Base-by-base conservation (phyloP, 2,797 vertebrate species). In the Muscicapa comitata region DNA sequence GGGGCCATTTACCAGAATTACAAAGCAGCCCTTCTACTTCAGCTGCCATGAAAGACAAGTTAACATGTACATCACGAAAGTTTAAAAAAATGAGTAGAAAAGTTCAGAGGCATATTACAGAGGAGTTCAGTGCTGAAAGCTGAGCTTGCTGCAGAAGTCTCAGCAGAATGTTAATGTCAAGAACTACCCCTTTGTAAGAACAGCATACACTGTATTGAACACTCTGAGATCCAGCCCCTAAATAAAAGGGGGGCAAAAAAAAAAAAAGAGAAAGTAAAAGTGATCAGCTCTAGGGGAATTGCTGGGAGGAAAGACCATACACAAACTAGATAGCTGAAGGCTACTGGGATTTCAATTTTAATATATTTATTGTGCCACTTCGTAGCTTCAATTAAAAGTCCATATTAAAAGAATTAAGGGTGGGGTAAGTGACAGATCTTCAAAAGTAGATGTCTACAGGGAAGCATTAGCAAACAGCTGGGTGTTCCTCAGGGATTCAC, bases 161-260 rank as follows among this genome's bases (percentile, higher is more conserved):
- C 67, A 55, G 25, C 66, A 87, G 81, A 94, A 94, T 45, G 51
- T 43, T 82, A 90, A 90, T 65, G 40, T 35, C 63, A 73, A 78
- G 80, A 89, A 20, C 7, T 10, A 17, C 35, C 58, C 16, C 2
- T 61, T 45, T 73, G 31, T 8, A 82, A 40, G 72, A 95, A 35
- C 19, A 31, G n/a, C 6, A 31, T 2, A 54, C 0, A 0, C 25
- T 38, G 12, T 33, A 28, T 16, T 37, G 81, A 88, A 15, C 65
- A 31, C 50, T 2, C 40, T 13, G 24, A 73, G 57, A 76, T 24
- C 17, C 55, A 86, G 2, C 5, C 9, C 12, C 37, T 42, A n/a
- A 86, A 72, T 9, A 62, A 58, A 61, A 26, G 2, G 5, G 8
- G 15, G 6, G 3, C 3, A 11, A 12, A 20, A 28, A n/a, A 23